Evolutionary conservation across 2,113 vertebrate species (phyloP), one percentile per base, ranked within the genome.

Genomic region (Notechis scutatus): DNA sequence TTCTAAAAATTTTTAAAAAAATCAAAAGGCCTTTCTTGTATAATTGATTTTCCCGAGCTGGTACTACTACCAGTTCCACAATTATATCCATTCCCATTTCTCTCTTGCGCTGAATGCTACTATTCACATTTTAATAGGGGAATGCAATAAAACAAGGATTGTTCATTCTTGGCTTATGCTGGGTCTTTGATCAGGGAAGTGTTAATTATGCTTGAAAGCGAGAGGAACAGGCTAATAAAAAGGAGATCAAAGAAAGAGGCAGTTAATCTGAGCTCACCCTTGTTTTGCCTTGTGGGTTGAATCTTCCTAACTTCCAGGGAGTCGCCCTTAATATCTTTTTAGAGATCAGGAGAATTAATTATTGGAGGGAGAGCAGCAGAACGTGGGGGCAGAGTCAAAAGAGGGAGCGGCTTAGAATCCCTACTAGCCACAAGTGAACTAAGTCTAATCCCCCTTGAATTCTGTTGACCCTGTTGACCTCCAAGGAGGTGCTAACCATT

Each of bases 151-250:
- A 93, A 94, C 52, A 90, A 61, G 94, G 91, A 74, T 21, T 5
- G 55, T 64, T 95, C 57, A 85, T 85, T 50, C 93, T 95, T 93
- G 90, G 57, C 81, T 92, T 89, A 85, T 0, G 0, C 89, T 85
- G 0, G 29, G 57, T 89, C 95, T 96, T 95, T 96, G 94, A 96
- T 96, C 96, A 91, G 92, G 8, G 85, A 95, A 94, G 93, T 94
- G 96, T 97, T 97, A 97, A 96, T 96, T 96, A 97, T 7, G 5
- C 92, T 93, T 1, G 52, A 92, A 94, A 95, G 95, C 61, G 87
- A 93, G 95, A 89, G 94, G 94, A 93, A 92, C 50, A 55, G 87
- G 87, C 92, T 96, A 97, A 97, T 94, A 96, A 97, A 94, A 91
- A 89, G 59, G 93, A 92, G 93, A 97, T 93, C 94, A 95, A 96